Evolutionary conservation across 1,140 invertebrate species (phyloP), one percentile per base, ranked within the genome.

Genomic region (Cyphomyrmex costatus): DNA sequence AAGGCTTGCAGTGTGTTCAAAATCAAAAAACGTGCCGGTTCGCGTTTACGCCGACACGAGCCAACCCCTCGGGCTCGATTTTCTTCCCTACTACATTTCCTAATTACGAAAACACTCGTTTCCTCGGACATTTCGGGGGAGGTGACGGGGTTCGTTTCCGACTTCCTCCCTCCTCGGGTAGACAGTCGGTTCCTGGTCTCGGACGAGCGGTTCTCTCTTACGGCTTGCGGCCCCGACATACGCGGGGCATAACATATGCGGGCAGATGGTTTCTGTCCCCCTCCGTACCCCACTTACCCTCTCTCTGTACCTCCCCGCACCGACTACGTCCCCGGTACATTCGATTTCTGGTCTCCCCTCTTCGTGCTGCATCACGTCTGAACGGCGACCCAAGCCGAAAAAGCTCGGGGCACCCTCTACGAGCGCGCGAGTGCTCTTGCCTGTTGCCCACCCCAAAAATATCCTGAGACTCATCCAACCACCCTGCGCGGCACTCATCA

Each of bases 221-320:
- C 61, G 87, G 89, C 86, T 86, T 58, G 79, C 88, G 85, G 63
- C 58, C 77, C 86, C 82, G 78, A 91, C 88, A 90, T 92, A 86
- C 89, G 85, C 85, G 88, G 86, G 87, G 87, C 79, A 92, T 93
- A 93, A 93, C 93, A 90, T 93, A 93, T 93, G 92, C 92, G 92
- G 92, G 92, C 93, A 93, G 93, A 93, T 93, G 93, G 92, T 93
- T 92, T 90, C 89, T 92, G 88, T 82, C 86, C 88, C 86, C 83
- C 61, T 70, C 65, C 30, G 61, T 66, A 51, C 74, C 68, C 49
- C 68, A 8, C 87, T 33, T 80, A 14, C 70, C 27, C 68, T 19
- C 30, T 80, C 78, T 83, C 36, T 49, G 77, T 86, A 49, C 66
- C 51, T 65, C 73, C 58, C 58, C 58, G 46, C 83, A 68, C 63